phyloP scores from a whole-genome alignment of 1,140 invertebrate genomes.

The Drosophila santomea region DNA sequence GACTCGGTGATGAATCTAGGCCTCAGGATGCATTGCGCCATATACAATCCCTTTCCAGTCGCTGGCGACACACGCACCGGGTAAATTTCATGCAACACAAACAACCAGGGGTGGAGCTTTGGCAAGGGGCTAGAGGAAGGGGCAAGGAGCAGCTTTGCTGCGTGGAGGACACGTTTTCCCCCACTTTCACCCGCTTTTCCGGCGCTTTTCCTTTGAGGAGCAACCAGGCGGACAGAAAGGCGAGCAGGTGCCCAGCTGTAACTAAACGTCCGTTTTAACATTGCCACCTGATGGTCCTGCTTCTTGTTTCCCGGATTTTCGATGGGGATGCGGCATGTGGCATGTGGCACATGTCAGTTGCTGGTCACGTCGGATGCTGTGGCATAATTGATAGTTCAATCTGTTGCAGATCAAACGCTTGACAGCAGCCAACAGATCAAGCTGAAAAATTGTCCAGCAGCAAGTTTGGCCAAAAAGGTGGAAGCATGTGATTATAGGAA shows the following conservation, averaged over 20 bases:
- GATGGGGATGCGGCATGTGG: conserved; percentile 17
- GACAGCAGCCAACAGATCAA: conserved; percentile 80
- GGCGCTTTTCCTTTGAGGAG: conserved; percentile 54
- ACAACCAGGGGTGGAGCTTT: conserved; percentile 9
- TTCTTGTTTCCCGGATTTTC: conserved; percentile 5
- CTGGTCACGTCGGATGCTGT: conserved; percentile 64
- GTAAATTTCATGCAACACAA: conserved; percentile 76
- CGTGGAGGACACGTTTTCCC: conserved; percentile 67
- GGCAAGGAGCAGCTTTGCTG: conserved; percentile 15
- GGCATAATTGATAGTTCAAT: conserved; percentile 81
- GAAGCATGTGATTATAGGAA: conserved; percentile 13
- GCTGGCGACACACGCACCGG: conserved; percentile 64
- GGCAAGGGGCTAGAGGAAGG: not conserved
- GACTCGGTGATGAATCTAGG: conserved; percentile 46
- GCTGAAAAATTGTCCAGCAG: conserved; percentile 71
- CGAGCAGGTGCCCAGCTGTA: conserved; percentile 75
- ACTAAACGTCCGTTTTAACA: conserved; percentile 75
- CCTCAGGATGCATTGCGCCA: conserved; percentile 51
- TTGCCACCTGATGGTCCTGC: conserved; percentile 50
- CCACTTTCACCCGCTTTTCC: conserved; percentile 1
- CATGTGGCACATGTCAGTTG: conserved; percentile 51
- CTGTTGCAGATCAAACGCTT: conserved; percentile 82
- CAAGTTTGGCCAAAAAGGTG: not conserved
- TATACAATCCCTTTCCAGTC: conserved; percentile 25
- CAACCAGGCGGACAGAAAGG: conserved; percentile 56